Percentiles rank a stretch among this genome's conserved stretches.
Conservation (phyloP, 2,113 vertebrate genomes). For the Grantiella picta region DNA sequence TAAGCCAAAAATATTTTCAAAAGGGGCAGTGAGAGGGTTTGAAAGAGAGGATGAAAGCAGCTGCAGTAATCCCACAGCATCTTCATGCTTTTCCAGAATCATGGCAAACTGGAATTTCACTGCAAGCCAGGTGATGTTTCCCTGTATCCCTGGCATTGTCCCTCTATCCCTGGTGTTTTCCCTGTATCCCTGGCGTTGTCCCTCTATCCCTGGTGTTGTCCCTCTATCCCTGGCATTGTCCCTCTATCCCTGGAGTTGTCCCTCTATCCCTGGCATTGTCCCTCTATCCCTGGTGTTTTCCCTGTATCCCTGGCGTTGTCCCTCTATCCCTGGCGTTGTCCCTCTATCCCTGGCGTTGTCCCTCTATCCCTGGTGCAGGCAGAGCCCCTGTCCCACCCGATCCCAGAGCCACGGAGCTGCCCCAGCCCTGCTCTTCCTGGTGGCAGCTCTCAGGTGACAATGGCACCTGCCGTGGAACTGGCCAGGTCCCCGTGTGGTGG, state of each 20-base stretch:
- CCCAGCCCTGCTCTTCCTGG: background rate
- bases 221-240: too few species aligned
- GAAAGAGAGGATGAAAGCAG: background rate
- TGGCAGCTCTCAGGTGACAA: background rate
- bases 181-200: too few species aligned
- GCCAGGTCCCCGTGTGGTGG: background rate
- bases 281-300: too few species aligned
- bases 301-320: too few species aligned
- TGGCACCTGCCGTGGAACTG: fast-evolving
- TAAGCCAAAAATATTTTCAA: background rate
- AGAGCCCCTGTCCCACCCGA: fast-evolving
- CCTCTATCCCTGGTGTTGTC: too few species aligned
- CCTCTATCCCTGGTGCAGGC: background rate
- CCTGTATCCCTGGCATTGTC: too few species aligned
- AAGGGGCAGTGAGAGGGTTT: background rate
- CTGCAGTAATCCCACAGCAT: background rate
- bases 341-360: too few species aligned
- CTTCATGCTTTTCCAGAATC: background rate
- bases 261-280: too few species aligned
- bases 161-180: too few species aligned
- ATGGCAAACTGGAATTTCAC: background rate
- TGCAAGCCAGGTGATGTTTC: background rate
- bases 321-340: too few species aligned
- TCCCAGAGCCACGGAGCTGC: background rate
- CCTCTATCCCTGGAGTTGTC: too few species aligned